A percentile compares a stretch with the other conserved stretches of the same genome.
These are phyloP conservation scores for Archivesica marissinica DNA, from an alignment of 1,140 invertebrate genomes.

Conservation along the genomic window DNA sequence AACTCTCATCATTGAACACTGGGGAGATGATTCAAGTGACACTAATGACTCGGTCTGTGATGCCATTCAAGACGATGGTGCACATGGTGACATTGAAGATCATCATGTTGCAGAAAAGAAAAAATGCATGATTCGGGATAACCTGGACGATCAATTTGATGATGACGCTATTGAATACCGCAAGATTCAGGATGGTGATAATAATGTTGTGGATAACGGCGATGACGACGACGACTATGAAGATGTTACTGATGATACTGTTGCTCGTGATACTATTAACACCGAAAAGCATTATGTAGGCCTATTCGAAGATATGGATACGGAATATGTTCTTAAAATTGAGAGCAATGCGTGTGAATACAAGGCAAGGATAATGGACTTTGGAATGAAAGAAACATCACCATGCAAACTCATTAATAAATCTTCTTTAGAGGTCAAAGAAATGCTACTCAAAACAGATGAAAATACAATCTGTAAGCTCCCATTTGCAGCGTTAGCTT, in stretches of 20 bases:
- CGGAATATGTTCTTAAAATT: neutral
- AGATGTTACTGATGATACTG: neutral
- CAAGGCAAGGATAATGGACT: neutral
- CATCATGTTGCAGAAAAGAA: neutral
- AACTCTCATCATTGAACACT: neutral
- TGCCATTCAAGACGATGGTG: neutral
- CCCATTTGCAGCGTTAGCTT: constrained; percentile 16
- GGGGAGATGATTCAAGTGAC: neutral
- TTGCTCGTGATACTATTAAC: neutral
- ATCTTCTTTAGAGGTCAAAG: neutral
- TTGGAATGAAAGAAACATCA: neutral
- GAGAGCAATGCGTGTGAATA: neutral
- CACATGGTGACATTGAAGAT: neutral
- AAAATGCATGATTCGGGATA: neutral
- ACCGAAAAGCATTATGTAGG: neutral
- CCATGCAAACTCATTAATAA: neutral
- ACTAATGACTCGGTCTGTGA: neutral
- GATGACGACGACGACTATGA: neutral
- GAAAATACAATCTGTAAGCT: neutral
- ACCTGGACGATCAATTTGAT: neutral
- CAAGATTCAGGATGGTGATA: neutral
- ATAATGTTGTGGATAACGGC: neutral
- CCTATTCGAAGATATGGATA: neutral
- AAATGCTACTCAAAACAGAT: neutral
- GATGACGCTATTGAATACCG: neutral